Conservation (phyloP, 1,140 invertebrate species). For the Mylabris phalerata region DNA sequence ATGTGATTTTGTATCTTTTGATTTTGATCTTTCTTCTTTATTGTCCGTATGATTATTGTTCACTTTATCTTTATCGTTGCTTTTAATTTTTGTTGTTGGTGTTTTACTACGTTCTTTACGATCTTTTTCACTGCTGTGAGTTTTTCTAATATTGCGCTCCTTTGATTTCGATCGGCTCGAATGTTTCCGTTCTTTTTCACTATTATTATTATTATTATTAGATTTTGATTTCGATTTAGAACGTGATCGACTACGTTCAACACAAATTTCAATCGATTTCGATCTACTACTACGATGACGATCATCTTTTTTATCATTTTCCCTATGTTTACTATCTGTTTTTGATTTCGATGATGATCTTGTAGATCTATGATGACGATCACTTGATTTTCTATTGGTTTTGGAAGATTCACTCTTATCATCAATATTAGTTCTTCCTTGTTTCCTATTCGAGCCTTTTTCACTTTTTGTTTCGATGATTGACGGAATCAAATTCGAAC, state of each 20-base stretch:
- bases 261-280: background rate
- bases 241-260: no score
- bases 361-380: background rate
- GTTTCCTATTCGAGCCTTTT: background rate
- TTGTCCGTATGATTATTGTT: background rate
- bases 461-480: background rate
- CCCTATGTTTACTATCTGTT: background rate
- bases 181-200: background rate
- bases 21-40: background rate
- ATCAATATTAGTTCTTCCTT: background rate
- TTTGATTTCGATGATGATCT: constrained; percentile 3
- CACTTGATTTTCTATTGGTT: background rate
- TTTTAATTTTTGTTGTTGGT: constrained; percentile 4
- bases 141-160: background rate
- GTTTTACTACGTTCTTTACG: constrained; percentile 1
- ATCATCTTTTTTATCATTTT: background rate
- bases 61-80: background rate
- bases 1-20: background rate
- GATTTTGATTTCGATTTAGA: no score
- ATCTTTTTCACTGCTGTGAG: background rate
- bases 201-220: background rate
- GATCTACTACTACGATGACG: background rate
- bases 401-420: background rate
- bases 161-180: constrained; percentile 1
- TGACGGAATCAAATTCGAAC: background rate